Percentiles rank a stretch among this genome's conserved stretches.
phyloP scores from a whole-genome alignment of 1,140 invertebrate species.

The Mizuhopecten yessoensis region DNA sequence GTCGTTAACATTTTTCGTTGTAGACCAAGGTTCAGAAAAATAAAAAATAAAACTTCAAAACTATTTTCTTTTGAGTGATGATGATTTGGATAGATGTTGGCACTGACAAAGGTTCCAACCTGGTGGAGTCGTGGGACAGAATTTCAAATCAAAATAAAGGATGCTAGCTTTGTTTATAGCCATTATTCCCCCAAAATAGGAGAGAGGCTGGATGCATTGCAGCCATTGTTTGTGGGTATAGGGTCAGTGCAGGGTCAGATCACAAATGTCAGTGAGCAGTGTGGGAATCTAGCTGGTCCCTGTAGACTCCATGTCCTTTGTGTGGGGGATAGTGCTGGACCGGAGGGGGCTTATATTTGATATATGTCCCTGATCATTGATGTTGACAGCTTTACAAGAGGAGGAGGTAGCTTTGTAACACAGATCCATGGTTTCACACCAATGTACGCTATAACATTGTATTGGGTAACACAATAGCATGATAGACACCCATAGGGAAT shows the following conservation, averaged over 20 bases:
- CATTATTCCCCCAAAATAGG: too few species aligned
- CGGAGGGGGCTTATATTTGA: constrained; percentile 7
- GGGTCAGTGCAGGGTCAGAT: background rate
- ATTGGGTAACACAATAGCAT: background rate
- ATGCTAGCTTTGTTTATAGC: background rate
- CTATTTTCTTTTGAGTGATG: background rate
- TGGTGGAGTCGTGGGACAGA: background rate
- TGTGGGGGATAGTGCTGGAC: background rate
- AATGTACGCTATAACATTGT: background rate
- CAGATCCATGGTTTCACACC: background rate
- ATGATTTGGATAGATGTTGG: background rate
- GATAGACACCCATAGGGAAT: background rate
- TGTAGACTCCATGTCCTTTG: constrained; percentile 16
- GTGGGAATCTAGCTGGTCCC: background rate
- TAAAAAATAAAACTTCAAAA: background rate
- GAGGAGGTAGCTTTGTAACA: background rate
- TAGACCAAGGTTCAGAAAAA: background rate
- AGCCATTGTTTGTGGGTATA: constrained; percentile 20
- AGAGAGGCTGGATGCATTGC: constrained; percentile 23
- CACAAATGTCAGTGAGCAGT: background rate
- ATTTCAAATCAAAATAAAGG: background rate
- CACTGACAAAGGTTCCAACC: background rate
- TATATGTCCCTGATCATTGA: background rate
- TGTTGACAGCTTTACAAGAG: background rate
- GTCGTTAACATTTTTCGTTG: background rate